Evolutionary conservation across 37 sponge, comb jelly and placozoan genomes (phyloP).

Genomic region (Hormiphora californensis): DNA sequence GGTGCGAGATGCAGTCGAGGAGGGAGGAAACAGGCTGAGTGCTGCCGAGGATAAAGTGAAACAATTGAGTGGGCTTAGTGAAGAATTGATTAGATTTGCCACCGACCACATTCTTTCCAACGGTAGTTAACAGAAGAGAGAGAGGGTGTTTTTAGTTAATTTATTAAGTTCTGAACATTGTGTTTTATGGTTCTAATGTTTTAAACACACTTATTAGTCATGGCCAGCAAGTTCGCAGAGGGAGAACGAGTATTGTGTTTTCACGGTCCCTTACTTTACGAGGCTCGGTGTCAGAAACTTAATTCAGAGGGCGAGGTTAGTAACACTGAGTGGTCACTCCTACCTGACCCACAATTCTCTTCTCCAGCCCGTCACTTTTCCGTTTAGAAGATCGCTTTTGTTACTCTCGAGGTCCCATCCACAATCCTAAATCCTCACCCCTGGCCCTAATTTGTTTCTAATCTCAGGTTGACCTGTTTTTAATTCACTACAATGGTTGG

Average conservation of each 20-base stretch:
- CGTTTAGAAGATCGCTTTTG: too few species aligned
- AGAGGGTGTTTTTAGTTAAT: not conserved
- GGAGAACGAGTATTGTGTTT: slow-evolving; percentile 89
- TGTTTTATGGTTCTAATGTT: not conserved
- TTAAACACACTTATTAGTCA: not conserved
- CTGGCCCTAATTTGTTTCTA: too few species aligned
- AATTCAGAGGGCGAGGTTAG: slow-evolving; percentile 43
- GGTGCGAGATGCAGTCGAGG: slow-evolving; percentile 19
- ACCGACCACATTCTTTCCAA: slow-evolving; percentile 5
- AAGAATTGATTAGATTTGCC: slow-evolving; percentile 1
- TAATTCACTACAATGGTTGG: slow-evolving; percentile 91
- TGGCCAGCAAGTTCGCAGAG: slow-evolving; percentile 66
- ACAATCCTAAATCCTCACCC: too few species aligned
- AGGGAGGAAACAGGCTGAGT: not conserved
- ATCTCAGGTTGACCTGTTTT: slow-evolving; percentile 57
- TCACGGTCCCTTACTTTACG: slow-evolving; percentile 87
- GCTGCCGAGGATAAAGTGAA: not conserved
- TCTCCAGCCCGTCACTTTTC: not conserved
- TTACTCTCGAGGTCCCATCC: too few species aligned
- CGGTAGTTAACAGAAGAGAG: too few species aligned
- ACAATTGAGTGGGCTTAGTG: not conserved
- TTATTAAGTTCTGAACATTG: not conserved
- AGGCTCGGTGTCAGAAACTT: slow-evolving; percentile 67
- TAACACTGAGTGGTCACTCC: not conserved
- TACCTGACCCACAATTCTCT: not conserved